Percentiles rank a stretch among this genome's conserved stretches.
Conservation (phyloP, 2,113 vertebrate species). For the Dromiciops gliroides region DNA sequence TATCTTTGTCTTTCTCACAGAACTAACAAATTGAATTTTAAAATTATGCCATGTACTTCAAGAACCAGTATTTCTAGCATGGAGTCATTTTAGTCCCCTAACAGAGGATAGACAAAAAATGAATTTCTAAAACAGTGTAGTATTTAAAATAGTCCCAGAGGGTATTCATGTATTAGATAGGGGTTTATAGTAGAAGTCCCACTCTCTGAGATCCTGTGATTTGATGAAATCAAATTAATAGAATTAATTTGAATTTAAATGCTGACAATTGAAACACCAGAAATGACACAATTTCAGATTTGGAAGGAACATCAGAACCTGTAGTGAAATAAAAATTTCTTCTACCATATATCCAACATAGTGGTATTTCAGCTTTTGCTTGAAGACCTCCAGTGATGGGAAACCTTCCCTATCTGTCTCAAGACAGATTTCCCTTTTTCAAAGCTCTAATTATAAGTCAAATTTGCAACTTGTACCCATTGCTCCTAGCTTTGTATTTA, state of each 20-base stretch:
- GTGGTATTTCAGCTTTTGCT: not conserved
- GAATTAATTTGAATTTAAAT: not conserved
- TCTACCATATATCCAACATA: not conserved
- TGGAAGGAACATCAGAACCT: not conserved
- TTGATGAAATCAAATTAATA: not conserved
- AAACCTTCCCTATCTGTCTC: not conserved
- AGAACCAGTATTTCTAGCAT: not conserved
- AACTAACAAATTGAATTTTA: not conserved
- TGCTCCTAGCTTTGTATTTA: not conserved
- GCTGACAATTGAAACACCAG: not conserved
- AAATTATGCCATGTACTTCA: not conserved
- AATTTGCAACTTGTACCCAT: not conserved
- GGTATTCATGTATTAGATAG: not conserved
- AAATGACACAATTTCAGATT: not conserved
- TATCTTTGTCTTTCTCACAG: not conserved
- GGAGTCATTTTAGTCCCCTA: not conserved
- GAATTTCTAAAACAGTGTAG: not conserved
- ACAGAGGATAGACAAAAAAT: not conserved
- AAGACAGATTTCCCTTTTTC: not conserved
- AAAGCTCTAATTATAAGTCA: not conserved
- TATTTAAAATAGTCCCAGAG: not conserved
- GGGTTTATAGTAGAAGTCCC: not conserved
- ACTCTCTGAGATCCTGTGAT: not conserved
- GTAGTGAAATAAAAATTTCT: not conserved
- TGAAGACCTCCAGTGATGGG: not conserved